Percentiles rank a stretch among this genome's conserved stretches.
phyloP scores from a whole-genome alignment of 2,888 invertebrate genomes.

The Dicyrtoma fusca region DNA sequence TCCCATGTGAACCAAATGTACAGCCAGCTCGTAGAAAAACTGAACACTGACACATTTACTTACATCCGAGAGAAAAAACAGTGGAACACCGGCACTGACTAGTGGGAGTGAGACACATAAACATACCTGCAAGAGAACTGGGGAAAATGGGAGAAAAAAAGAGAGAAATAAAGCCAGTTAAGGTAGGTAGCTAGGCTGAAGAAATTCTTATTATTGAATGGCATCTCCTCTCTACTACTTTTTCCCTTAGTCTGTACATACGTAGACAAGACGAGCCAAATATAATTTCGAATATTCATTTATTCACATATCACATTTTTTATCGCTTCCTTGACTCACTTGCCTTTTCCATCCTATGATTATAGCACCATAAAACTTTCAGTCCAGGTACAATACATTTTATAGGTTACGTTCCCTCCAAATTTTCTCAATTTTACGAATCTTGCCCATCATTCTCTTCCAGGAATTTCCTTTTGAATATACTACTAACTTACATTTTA shows the following conservation, averaged over 20 bases:
- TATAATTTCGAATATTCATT: neutral
- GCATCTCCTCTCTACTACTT: neutral
- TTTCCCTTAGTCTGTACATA: neutral
- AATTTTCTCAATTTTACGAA: no score
- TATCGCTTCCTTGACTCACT: conserved; percentile 1
- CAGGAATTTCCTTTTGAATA: no score
- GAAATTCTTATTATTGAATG: no score
- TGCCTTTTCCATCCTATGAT: conserved; percentile 21
- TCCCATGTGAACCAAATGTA: conserved; percentile 6
- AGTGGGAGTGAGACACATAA: neutral
- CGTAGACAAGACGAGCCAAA: neutral
- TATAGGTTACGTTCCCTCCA: no score
- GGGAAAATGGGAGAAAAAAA: neutral
- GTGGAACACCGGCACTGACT: neutral
- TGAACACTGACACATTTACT: neutral
- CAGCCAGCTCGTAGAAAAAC: neutral
- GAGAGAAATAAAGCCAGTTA: neutral
- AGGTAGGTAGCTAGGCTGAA: no score
- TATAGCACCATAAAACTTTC: conserved; percentile 21
- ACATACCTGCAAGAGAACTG: no score
- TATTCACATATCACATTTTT: neutral
- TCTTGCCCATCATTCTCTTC: no score
- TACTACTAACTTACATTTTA: no score
- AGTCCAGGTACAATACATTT: neutral
- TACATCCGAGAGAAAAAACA: no score